Base-by-base conservation (phyloP, 1,140 invertebrate genomes). In the Phocides pigmalion region DNA sequence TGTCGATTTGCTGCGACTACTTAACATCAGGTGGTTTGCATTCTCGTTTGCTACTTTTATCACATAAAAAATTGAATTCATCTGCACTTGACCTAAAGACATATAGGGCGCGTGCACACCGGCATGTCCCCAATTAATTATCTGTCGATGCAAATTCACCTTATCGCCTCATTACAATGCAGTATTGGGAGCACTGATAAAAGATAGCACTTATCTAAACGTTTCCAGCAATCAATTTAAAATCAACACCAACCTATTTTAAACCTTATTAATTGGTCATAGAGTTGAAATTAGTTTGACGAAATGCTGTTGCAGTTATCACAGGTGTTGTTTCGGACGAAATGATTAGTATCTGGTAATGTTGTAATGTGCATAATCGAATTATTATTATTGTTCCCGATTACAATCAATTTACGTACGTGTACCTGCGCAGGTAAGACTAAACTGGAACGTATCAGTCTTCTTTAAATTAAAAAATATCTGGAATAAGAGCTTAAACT, bases 131-230 rank as follows among this genome's bases (percentile, higher is more conserved):
- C 32, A 35, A 3, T 14, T 4, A 22, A 0, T 11, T 12, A 47
- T n/a, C 19, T 12, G 19, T 47, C 9, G 28, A 47, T 64, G 62
- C 46, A 64, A 58, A 56, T 64, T 49, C 51, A n/a, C 17, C 42
- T 22, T 64, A 56, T 56, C 42, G 14, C 12, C 51, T 11, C 28
- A 64, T 58, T 64, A 54, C 39, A 35, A 46, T 54, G 50, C 53
- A 66, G 51, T 62, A 66, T 66, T 50, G 50, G 59, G 59, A 58
- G 42, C 65, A 53, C 42, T 25, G 50, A 67, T 67, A 67, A 35
- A 2, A n/a, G 17, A 47, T 51, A 67, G 42, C 47, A 16, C 22
- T n/a, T 67, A 67, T 67, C 59, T 16, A 42, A 16, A 1, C 8
- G 25, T 16, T 19, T n/a, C 25, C 9, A 32, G 39, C 11, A 41